Conservation (phyloP, 2,797 vertebrate species). For the Phoxinus dragarum region DNA sequence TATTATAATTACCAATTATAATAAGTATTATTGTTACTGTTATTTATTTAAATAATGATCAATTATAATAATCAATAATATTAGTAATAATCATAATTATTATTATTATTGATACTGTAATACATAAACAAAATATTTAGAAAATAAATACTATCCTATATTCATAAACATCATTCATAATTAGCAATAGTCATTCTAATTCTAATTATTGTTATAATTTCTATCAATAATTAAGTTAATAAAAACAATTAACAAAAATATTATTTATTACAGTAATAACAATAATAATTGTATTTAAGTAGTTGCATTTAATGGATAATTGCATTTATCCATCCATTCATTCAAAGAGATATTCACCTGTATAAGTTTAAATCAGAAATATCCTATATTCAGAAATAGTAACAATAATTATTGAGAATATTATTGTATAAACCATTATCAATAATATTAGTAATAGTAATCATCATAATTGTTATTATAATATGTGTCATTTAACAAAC, state of each 20-base stretch:
- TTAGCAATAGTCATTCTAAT: neutral
- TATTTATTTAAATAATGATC: neutral
- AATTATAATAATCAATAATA: neutral
- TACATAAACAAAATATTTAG: no score
- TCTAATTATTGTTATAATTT: neutral
- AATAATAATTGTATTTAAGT: neutral
- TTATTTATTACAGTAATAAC: neutral
- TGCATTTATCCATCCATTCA: neutral
- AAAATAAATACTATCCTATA: no score
- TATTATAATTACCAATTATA: neutral
- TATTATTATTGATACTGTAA: neutral
- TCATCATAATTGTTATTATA: neutral
- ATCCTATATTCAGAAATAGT: neutral
- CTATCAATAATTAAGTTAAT: neutral
- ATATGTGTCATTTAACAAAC: neutral
- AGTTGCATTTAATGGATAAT: no score
- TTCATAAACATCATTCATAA: no score
- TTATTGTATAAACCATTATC: no score
- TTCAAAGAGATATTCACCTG: neutral
- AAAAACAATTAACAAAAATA: neutral
- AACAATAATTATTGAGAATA: no score
- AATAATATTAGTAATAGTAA: no score
- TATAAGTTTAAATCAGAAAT: neutral
- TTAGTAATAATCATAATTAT: neutral
- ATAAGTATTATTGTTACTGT: neutral